A percentile compares a stretch with the other conserved stretches of the same genome.
These are phyloP conservation scores for Bellardia pandia DNA, from an alignment of 2,888 invertebrate genomes.

Conservation along the genomic window DNA sequence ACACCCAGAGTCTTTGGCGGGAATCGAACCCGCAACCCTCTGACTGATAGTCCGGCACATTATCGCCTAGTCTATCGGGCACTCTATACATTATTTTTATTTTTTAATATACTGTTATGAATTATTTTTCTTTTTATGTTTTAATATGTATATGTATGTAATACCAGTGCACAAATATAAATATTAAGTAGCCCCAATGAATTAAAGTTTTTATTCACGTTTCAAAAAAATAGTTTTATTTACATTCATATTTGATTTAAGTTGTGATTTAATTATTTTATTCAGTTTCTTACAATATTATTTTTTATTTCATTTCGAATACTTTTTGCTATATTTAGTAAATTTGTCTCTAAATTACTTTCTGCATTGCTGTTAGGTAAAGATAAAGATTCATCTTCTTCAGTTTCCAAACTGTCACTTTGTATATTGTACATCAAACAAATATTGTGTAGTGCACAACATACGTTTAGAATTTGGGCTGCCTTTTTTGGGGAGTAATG, in stretches of 20 bases:
- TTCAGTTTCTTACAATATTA: background rate
- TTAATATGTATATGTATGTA: too few species aligned
- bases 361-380: background rate
- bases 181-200: too few species aligned
- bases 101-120: too few species aligned
- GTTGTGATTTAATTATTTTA: background rate
- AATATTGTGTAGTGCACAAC: conserved; percentile 49
- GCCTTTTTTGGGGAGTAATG: conserved; percentile 54
- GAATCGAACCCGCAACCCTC: too few species aligned
- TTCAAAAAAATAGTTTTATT: background rate
- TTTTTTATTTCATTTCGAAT: conserved; percentile 1
- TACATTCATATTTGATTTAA: background rate
- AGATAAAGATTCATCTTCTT: background rate
- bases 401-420: background rate
- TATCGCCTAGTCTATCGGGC: too few species aligned
- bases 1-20: too few species aligned
- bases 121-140: too few species aligned
- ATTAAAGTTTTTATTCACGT: too few species aligned
- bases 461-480: conserved; percentile 40
- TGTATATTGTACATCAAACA: conserved; percentile 7
- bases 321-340: background rate
- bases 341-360: background rate
- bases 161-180: too few species aligned
- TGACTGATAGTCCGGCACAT: too few species aligned
- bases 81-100: too few species aligned